These are phyloP conservation scores for Gopherus flavomarginatus DNA, from an alignment of 2,113 vertebrate species.

Conservation along the genomic window DNA sequence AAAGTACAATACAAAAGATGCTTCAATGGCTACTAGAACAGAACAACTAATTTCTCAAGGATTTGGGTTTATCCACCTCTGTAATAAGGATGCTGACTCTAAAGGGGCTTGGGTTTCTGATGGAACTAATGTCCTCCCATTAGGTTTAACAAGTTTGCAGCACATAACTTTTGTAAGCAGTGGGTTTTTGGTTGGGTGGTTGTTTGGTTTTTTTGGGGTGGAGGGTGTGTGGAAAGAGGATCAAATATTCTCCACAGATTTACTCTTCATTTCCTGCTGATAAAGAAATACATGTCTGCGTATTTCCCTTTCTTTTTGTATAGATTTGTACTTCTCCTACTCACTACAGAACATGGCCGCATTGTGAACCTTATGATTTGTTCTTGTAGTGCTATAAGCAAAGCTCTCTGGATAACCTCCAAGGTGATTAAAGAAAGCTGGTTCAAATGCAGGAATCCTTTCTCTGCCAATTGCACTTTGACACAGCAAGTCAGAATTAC, in stretches of 20 bases:
- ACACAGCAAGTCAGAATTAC: conserved; percentile 21
- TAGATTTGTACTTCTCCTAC: neutral
- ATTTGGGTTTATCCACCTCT: neutral
- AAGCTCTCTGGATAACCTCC: conserved; percentile 11
- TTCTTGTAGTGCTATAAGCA: neutral
- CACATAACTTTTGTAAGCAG: neutral
- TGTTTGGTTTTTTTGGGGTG: neutral
- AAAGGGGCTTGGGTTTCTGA: neutral
- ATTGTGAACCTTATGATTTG: neutral
- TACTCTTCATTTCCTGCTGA: neutral
- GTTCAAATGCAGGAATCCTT: conserved; percentile 19
- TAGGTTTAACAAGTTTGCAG: neutral
- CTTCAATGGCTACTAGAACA: neutral
- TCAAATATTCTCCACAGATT: neutral
- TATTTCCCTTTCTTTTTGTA: neutral
- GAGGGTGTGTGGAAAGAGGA: neutral
- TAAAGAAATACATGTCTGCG: neutral
- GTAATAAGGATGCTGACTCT: neutral
- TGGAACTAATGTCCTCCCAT: fast-evolving
- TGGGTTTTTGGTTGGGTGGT: neutral
- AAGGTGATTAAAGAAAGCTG: conserved; percentile 38
- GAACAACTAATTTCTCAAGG: neutral
- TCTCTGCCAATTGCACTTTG: conserved; percentile 26
- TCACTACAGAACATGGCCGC: neutral
- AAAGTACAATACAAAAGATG: neutral